These are phyloP conservation scores for Subanguina moxae DNA, from an alignment of 1,140 invertebrate species.

Conservation along the genomic window DNA sequence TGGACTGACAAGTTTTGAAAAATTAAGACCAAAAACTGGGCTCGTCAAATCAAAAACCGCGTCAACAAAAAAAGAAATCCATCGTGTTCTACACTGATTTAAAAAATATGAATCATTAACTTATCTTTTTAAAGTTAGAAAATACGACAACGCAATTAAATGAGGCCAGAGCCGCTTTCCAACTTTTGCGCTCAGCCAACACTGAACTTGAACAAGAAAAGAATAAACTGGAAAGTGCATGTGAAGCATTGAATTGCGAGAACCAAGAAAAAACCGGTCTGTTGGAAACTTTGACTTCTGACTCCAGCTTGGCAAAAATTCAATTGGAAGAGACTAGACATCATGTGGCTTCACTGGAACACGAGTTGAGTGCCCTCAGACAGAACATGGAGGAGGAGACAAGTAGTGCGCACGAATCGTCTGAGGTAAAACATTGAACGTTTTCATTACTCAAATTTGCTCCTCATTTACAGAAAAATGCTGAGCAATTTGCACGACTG, in stretches of 20 bases:
- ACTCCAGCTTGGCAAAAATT: not conserved
- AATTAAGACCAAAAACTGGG: too few species aligned
- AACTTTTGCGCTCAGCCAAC: not conserved
- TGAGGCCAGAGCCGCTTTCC: not conserved
- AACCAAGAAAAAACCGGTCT: not conserved
- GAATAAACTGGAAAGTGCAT: not conserved
- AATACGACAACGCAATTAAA: too few species aligned
- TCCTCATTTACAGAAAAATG: not conserved
- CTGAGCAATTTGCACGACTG: not conserved
- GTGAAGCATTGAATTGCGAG: not conserved
- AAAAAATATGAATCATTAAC: too few species aligned
- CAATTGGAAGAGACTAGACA: not conserved
- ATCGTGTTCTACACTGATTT: too few species aligned
- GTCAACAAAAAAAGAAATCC: too few species aligned
- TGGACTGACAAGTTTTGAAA: too few species aligned
- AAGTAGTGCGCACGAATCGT: too few species aligned
- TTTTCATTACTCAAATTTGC: too few species aligned
- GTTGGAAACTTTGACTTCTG: not conserved
- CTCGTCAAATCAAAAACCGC: too few species aligned
- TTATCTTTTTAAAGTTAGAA: too few species aligned
- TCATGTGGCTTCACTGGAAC: not conserved
- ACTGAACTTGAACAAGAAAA: constrained; percentile 3
- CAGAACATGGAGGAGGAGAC: not conserved
- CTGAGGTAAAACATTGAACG: too few species aligned
- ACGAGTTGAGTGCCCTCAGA: not conserved